Evolutionary conservation across 2,888 invertebrate species (phyloP).

Genomic region (Sphaeridia pumilis): DNA sequence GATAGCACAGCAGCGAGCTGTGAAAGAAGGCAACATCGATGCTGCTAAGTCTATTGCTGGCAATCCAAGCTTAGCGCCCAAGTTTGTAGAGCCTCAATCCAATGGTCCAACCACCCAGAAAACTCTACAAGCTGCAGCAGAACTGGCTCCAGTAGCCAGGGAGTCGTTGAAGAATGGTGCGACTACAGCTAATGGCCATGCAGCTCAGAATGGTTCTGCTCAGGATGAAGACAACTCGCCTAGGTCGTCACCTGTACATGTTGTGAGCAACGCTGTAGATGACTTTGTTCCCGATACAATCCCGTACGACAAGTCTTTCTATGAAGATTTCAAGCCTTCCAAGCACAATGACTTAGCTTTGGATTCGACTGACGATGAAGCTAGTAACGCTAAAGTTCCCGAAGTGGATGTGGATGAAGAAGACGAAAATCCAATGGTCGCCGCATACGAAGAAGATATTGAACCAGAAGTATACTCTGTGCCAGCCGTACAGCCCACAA

Average conservation of each 20-base stretch:
- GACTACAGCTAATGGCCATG: too few species aligned
- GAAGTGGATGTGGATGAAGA: too few species aligned
- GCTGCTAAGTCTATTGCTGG: conserved; percentile 10
- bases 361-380: not conserved
- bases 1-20: conserved; percentile 18
- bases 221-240: too few species aligned
- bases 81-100: not conserved
- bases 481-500: conserved; percentile 2
- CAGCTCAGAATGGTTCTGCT: too few species aligned
- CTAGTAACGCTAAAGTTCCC: conserved; percentile 17
- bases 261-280: conserved; percentile 51
- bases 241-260: too few species aligned
- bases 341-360: not conserved
- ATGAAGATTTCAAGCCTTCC: conserved; percentile 53
- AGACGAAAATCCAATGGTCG: conserved; percentile 64
- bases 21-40: conserved; percentile 14
- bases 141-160: conserved; percentile 4
- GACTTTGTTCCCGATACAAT: conserved; percentile 59
- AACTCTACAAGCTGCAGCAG: conserved; percentile 17
- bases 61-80: conserved; percentile 6
- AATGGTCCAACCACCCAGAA: too few species aligned
- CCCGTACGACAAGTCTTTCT: conserved; percentile 61
- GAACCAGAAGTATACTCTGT: conserved; percentile 50
- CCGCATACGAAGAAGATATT: conserved; percentile 71
- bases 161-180: not conserved